Conservation (phyloP, 1,140 invertebrate species). For the Tetramorium alpestre region DNA sequence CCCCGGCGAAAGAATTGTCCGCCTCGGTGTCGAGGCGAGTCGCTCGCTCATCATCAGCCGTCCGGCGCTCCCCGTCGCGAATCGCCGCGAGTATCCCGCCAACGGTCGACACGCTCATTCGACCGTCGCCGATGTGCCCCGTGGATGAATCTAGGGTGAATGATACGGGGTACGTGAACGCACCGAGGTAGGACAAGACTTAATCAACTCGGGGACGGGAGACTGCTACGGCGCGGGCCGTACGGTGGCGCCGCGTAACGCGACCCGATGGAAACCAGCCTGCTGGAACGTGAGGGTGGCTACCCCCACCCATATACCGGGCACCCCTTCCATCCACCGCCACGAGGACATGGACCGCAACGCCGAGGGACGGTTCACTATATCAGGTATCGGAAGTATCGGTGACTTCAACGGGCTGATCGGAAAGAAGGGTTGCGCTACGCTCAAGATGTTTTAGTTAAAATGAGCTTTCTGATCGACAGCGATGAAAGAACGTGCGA, state of each 20-base stretch:
- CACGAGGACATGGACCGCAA: slow-evolving; percentile 74
- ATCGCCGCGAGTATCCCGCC: background rate
- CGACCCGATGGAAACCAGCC: slow-evolving; percentile 59
- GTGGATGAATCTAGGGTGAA: background rate
- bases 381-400: slow-evolving; percentile 85
- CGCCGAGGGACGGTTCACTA: slow-evolving; percentile 76
- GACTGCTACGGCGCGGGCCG: slow-evolving; percentile 75
- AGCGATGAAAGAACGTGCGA: background rate
- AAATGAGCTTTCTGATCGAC: background rate
- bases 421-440: slow-evolving; percentile 81
- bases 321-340: slow-evolving; percentile 70
- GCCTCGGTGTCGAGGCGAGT: background rate
- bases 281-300: slow-evolving; percentile 82
- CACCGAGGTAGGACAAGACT: slow-evolving; percentile 77
- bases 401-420: slow-evolving; percentile 86
- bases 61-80: background rate
- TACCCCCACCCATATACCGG: slow-evolving; percentile 73
- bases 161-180: background rate
- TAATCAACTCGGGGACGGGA: slow-evolving; percentile 68
- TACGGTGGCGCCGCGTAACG: slow-evolving; percentile 82
- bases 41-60: background rate
- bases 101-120: too few species aligned
- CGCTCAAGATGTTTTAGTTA: background rate
- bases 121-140: background rate
- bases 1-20: slow-evolving; percentile 80